Conservation (phyloP, 2,113 vertebrate species). For the Gavia stellata region DNA sequence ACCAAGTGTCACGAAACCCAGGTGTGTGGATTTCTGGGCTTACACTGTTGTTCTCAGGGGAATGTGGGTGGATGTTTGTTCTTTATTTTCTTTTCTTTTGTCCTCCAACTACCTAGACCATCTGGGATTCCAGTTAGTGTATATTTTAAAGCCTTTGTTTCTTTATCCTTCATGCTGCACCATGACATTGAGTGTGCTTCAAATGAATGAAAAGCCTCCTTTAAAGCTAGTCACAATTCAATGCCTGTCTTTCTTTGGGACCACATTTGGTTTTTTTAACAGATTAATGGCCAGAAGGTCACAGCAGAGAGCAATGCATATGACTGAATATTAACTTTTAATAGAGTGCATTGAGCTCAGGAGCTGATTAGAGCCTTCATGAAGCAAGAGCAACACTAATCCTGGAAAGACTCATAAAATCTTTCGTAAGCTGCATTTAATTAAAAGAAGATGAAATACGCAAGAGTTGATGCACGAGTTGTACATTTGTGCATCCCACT, state of each 20-base stretch:
- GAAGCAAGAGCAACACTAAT: not conserved
- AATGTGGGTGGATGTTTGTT: not conserved
- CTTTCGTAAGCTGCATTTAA: constrained; percentile 50
- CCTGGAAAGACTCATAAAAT: constrained; percentile 9
- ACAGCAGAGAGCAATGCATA: not conserved
- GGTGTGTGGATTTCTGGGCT: not conserved
- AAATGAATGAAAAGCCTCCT: constrained; percentile 11
- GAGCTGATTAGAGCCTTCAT: not conserved
- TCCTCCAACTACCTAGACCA: not conserved
- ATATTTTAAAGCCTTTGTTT: constrained; percentile 9
- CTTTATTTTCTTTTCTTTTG: not conserved
- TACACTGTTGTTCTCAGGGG: not conserved
- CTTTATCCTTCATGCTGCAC: not conserved
- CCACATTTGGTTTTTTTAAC: not conserved
- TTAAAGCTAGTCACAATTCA: not conserved
- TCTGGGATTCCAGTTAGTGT: not conserved
- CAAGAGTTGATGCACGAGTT: constrained; percentile 29
- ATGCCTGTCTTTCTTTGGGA: constrained; percentile 15
- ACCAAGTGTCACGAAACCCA: not conserved
- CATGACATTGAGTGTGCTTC: not conserved
- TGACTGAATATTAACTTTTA: constrained; percentile 7
- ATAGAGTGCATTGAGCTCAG: not conserved
- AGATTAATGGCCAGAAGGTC: constrained; percentile 37
- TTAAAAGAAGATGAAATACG: constrained; percentile 41
- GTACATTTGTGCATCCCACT: constrained; percentile 53